Conservation (phyloP, 1,140 invertebrate species). For the Microvelia longipes region DNA sequence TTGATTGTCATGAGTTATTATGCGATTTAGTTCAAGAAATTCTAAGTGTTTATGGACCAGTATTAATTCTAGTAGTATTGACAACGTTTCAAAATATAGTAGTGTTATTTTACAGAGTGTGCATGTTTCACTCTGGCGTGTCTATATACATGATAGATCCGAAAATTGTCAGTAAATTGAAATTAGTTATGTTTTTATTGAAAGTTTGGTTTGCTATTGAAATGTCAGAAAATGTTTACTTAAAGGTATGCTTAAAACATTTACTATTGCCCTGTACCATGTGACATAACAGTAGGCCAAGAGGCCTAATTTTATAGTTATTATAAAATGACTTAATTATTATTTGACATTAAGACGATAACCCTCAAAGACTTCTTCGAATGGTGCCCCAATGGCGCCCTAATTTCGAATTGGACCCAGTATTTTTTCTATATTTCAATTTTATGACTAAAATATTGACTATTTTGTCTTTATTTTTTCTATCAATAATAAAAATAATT, state of each 20-base stretch:
- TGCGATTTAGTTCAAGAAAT: background rate
- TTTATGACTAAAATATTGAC: too few relatives aligned
- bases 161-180: background rate
- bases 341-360: too few relatives aligned
- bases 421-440: too few relatives aligned
- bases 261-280: background rate
- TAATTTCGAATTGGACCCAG: too few relatives aligned
- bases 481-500: too few relatives aligned
- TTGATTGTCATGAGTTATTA: background rate
- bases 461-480: too few relatives aligned
- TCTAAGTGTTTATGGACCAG: background rate
- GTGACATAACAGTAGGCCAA: background rate
- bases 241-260: background rate
- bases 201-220: background rate
- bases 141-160: background rate
- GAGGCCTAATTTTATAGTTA: background rate
- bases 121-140: background rate
- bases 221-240: background rate
- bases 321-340: background rate
- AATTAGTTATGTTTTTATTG: background rate
- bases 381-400: too few relatives aligned
- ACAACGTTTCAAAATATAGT: background rate
- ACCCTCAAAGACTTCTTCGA: too few relatives aligned
- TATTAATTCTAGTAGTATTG: background rate
- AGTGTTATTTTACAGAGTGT: background rate